These are phyloP conservation scores for Clusia tigrina DNA, from an alignment of 2,888 invertebrate genomes.

Conservation along the genomic window DNA sequence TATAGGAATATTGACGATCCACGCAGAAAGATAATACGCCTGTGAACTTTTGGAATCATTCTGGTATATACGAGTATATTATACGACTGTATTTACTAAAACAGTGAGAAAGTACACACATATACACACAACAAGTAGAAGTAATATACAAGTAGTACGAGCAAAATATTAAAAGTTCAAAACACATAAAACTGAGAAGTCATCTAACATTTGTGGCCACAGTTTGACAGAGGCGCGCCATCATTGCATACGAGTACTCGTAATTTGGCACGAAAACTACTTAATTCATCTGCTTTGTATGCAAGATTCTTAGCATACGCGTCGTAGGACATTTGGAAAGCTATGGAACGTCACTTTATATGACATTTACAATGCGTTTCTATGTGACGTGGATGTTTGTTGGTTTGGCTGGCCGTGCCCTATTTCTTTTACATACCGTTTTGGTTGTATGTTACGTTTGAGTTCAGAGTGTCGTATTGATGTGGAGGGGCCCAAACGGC, in stretches of 20 bases:
- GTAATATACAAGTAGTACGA: background rate
- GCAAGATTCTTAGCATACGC: background rate
- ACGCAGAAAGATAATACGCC: too few relatives aligned
- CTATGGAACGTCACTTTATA: constrained; percentile 21
- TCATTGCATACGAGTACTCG: too few relatives aligned
- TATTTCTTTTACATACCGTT: constrained; percentile 56
- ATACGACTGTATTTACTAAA: too few relatives aligned
- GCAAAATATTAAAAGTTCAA: background rate
- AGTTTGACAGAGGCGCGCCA: constrained; percentile 6
- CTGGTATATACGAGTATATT: too few relatives aligned
- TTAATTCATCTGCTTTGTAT: background rate
- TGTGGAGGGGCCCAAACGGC: constrained; percentile 53
- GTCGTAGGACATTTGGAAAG: constrained; percentile 23
- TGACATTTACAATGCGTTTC: constrained; percentile 3
- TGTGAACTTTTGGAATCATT: too few relatives aligned
- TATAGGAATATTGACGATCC: too few relatives aligned
- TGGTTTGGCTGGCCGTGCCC: background rate
- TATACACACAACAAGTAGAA: background rate
- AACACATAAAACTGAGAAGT: background rate
- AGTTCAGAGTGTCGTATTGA: constrained; percentile 54
- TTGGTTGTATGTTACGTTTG: constrained; percentile 60
- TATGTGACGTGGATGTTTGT: background rate
- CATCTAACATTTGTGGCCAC: too few relatives aligned
- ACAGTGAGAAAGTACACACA: too few relatives aligned
- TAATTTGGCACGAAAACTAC: background rate